These are phyloP conservation scores for Magallana angulata DNA, from an alignment of 1,140 invertebrate species.

Conservation along the genomic window DNA sequence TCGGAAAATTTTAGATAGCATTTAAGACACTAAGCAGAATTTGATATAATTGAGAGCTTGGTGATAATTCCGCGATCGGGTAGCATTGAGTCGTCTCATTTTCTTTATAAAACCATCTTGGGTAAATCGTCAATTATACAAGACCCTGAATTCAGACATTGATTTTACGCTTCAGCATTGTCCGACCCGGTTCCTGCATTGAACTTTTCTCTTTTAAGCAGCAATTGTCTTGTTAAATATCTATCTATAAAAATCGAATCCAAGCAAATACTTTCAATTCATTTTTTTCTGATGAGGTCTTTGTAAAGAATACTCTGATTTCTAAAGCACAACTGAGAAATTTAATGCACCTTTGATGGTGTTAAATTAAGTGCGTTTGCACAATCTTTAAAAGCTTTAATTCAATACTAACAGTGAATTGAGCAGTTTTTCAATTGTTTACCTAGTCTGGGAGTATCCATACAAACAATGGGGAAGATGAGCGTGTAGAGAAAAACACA, in stretches of 20 bases:
- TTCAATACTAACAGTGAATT: background rate
- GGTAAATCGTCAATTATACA: slow-evolving; percentile 29
- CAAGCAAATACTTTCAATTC: slow-evolving; percentile 23
- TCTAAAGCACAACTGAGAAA: slow-evolving; percentile 30
- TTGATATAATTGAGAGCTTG: slow-evolving; percentile 39
- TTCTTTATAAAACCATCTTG: slow-evolving; percentile 36
- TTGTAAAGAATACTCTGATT: slow-evolving; percentile 3
- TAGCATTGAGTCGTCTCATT: slow-evolving; percentile 30
- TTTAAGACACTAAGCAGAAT: slow-evolving; percentile 45
- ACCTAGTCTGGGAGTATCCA: background rate
- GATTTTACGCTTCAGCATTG: background rate
- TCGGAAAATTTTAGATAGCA: slow-evolving; percentile 42
- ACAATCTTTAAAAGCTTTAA: slow-evolving; percentile 30
- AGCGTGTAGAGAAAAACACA: background rate
- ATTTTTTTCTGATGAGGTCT: slow-evolving; percentile 10
- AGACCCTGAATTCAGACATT: slow-evolving; percentile 26
- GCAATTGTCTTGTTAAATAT: slow-evolving; percentile 30
- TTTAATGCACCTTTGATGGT: slow-evolving; percentile 24
- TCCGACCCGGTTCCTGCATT: slow-evolving; percentile 2
- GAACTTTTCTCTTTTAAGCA: background rate
- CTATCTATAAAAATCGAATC: slow-evolving; percentile 28
- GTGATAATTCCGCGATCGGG: slow-evolving; percentile 45
- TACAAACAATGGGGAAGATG: background rate
- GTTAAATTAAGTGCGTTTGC: slow-evolving; percentile 36
- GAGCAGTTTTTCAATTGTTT: slow-evolving; percentile 19